Evolutionary conservation across 2,888 invertebrate species (phyloP), one percentile per base, ranked within the genome.

Genomic region (Liodrosophila aerea): DNA sequence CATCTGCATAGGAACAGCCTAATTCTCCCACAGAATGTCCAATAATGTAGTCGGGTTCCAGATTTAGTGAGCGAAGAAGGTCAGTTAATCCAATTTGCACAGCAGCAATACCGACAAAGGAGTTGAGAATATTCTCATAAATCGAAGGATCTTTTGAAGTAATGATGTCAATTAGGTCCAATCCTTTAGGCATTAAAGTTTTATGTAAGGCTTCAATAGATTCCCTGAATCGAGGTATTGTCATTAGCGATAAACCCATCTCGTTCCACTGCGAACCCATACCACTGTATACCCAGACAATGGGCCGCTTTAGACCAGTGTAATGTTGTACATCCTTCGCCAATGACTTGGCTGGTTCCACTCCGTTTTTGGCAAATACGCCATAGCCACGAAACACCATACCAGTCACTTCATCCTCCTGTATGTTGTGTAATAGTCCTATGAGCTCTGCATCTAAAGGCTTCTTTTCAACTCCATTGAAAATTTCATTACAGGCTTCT

Each of bases 1-100:
- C 97, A 88, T 98, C 98, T 1, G 97, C 97, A 90, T 98, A 98
- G 0, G 96, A 97, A 89, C 98, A 98, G 0, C 96, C 97, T 4
- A 98, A 91, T 89, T 98, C 98, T 15, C 98, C 98, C 0, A 97
- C 96, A 7, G 98, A 98, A 90, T 98, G 98, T 1, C 98, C 96
- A 66, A 96, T 93, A 69, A 95, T 93, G 29, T 93, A 93, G 88
- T 95, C 95, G 7, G 95, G 94, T 44, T 91, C 90, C 29, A 96
- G 90, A 9, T 93, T 93, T 12, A 93, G 86, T 3, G 89, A 90
- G 46, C 88, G 90, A 41, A 96, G 89, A 4, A 94, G 88, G 86
- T 96, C 95, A 34, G 92, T 92, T 30, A 93, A 85, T 5, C 90
- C 92, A 68, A 95, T 93, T 92, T 93, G 92, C 11, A 92, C 88